Base-by-base conservation (phyloP, 92 coral and sea anemone genomes). In the Phenganax subtilis region DNA sequence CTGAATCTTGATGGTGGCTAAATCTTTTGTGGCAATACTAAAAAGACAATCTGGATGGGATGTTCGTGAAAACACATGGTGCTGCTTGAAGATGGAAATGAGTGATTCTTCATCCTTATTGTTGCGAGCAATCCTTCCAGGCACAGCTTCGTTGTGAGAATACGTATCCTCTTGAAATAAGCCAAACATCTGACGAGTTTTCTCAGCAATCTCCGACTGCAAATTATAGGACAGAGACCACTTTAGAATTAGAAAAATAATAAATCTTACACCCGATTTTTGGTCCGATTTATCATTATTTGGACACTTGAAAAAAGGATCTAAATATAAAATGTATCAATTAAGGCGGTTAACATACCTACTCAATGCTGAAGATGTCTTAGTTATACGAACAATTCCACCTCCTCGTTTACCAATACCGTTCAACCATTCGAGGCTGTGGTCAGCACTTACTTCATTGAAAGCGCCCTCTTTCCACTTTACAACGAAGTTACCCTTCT, bases 1-100 rank as follows among this genome's bases (percentile, higher is more conserved):
- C 72, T 84, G 88, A 59, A 86, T 85, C 47, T 82, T 62, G 51
- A 83, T 82, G 7, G 93, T 87, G 20, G 72, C 93, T 0, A 90
- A 86, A 79, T 90, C 88, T 71, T 90, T 87, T 4, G 89, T 90
- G 44, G 89, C 90, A 80, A 87, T 87, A 80, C 84, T 90, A 59
- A 71, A 83, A 63, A 87, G 93, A 80, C 89, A 82, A 16, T 82
- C 56, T 71, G 87, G 93, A 80, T 87, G 90, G 47, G 67, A 76
- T 57, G 72, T 57, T 27, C 86, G 67, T 25, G 84, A 87, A 76
- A 90, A 90, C 28, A 87, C 87, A 56, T 85, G 75, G 55, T 56
- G 85, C 84, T 82, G 81, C 79, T 75, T 75, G 62, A 86, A 53
- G 69, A 72, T 57, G 52, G 89, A 72, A 63, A 72, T 60, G 76